Evolutionary conservation across 2,888 invertebrate genomes (phyloP), one percentile per base, ranked within the genome.

Genomic region (Philonicus albiceps): DNA sequence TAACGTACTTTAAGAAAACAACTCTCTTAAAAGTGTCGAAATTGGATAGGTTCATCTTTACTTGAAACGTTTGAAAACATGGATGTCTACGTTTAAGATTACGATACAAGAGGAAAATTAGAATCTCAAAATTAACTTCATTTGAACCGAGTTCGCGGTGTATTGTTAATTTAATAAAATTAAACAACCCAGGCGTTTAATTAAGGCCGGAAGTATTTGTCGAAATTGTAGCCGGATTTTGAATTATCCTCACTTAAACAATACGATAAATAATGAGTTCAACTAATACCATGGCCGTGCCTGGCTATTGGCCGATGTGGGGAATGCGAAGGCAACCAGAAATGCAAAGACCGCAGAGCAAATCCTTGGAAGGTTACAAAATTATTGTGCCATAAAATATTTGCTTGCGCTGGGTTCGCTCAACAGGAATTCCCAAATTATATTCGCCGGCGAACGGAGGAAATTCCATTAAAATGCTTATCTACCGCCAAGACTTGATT

Each of bases 341-440:
- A 81, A 81, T 81, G 53, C 37, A 81, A 55, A 64, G 34, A 81
- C 64, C 81, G 64, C 81, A 81, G 49, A 55, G 81, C 64, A 81
- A 81, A 64, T 64, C 55, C 64, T 55, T 31, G 64, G 34, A 30
- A 81, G 31, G 55, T 55, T 81, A 31, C 55, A 81, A 84, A 84
- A 84, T 84, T 73, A 84, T 84, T 84, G 72, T 84, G 40, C 84
- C 73, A 84, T 73, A 73, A 73, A 84, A 73, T 73, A 73, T 73
- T 43, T 73, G 43, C 84, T 84, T 81, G 31, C 16, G 53, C 64
- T 81, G 81, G 34, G 53, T 81, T 81, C 55, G 81, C n/a, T 81
- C 64, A 55, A 64, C 81, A 81, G 81, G 81, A 81, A 81, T 81
- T 81, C 55, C 81, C 55, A 81, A 81, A 81, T 81, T 81, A 81